Percentiles rank a stretch among this genome's conserved stretches.
phyloP scores from a whole-genome alignment of 1,140 invertebrate genomes.

The Leptopilina boulardi region DNA sequence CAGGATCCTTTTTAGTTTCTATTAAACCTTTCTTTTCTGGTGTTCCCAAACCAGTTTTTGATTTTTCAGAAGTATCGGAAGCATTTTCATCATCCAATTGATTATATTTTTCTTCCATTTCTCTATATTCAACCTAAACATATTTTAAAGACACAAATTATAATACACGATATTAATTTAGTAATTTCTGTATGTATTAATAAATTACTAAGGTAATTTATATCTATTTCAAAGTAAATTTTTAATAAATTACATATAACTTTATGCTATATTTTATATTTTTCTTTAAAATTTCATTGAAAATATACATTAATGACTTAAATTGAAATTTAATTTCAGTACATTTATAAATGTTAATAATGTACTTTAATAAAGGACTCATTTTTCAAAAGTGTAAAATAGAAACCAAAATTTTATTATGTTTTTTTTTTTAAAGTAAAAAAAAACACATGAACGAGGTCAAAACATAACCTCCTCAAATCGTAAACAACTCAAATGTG shows the following conservation, averaged over 20 bases:
- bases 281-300: too few species aligned
- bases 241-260: too few species aligned
- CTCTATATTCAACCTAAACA: slow-evolving; percentile 81
- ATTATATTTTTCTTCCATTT: slow-evolving; percentile 83
- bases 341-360: too few species aligned
- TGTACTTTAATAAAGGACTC: too few species aligned
- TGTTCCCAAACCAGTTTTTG: slow-evolving; percentile 75
- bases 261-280: too few species aligned
- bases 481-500: slow-evolving; percentile 9
- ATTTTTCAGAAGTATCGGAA: slow-evolving; percentile 81
- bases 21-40: slow-evolving; percentile 73
- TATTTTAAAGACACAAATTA: slow-evolving; percentile 45
- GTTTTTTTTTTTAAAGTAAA: not conserved
- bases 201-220: too few species aligned
- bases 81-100: slow-evolving; percentile 80
- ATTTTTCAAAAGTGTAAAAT: not conserved
- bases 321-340: too few species aligned
- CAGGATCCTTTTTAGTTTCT: slow-evolving; percentile 69
- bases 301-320: too few species aligned
- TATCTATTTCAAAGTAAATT: too few species aligned
- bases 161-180: too few species aligned
- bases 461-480: slow-evolving; percentile 30
- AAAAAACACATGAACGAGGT: slow-evolving; percentile 35
- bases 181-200: too few species aligned
- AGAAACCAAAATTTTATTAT: not conserved